Evolutionary conservation across 2,888 invertebrate species (phyloP).

Genomic region (Oscheius sp.): DNA sequence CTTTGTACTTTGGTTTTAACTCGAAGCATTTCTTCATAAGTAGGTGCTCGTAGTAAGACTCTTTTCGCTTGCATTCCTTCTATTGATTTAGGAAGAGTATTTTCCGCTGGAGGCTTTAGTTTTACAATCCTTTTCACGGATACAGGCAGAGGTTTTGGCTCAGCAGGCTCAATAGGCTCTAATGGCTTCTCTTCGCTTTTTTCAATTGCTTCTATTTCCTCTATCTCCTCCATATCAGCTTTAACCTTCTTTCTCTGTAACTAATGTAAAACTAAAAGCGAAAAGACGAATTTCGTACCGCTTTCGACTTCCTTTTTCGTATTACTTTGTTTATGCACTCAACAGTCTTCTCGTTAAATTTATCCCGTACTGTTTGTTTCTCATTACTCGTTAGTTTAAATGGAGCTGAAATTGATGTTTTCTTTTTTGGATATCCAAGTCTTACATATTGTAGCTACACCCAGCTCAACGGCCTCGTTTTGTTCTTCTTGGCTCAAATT

Average conservation of each 20-base stretch:
- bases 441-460: constrained; percentile 17
- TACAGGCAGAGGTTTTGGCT: not conserved
- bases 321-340: constrained; percentile 18
- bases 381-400: constrained; percentile 12
- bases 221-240: not conserved
- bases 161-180: not conserved
- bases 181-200: not conserved
- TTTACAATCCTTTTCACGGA: not conserved
- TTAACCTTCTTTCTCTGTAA: not conserved
- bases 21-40: too few species aligned
- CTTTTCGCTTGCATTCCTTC: not conserved
- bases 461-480: constrained; percentile 9
- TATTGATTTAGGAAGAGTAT: not conserved
- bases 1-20: too few species aligned
- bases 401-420: constrained; percentile 18
- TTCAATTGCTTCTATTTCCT: not conserved
- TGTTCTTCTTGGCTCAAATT: not conserved
- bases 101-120: not conserved
- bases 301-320: constrained; percentile 4
- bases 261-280: not conserved
- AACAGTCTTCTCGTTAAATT: constrained; percentile 6
- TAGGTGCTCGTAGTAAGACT: not conserved
- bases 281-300: not conserved
- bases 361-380: not conserved
- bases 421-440: not conserved